These are phyloP conservation scores for Heliconius eleuchia DNA, from an alignment of 1,140 invertebrate genomes.

Conservation along the genomic window DNA sequence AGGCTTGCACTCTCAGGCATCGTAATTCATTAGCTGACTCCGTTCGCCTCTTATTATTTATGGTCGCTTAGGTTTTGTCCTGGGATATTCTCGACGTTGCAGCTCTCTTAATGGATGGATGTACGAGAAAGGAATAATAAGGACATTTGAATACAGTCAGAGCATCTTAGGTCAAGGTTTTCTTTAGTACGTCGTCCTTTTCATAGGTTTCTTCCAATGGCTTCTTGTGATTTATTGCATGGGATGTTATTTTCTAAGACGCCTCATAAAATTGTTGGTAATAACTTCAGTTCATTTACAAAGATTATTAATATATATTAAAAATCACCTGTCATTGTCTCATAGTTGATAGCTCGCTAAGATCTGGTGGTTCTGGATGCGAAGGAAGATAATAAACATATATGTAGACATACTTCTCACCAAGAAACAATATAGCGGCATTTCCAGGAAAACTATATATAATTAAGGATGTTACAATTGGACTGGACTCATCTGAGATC, in stretches of 20 bases:
- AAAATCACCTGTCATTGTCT: neutral
- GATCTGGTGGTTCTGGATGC: neutral
- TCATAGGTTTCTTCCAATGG: constrained; percentile 38
- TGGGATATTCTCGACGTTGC: constrained; percentile 65
- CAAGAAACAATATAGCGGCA: neutral
- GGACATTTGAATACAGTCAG: constrained; percentile 65
- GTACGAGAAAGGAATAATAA: constrained; percentile 63
- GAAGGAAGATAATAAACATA: too few species aligned
- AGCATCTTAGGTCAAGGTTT: constrained; percentile 62
- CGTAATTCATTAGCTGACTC: constrained; percentile 76
- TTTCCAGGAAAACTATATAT: constrained; percentile 26
- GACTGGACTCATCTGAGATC: too few species aligned
- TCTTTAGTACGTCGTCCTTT: constrained; percentile 46
- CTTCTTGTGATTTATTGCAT: constrained; percentile 34
- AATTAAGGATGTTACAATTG: too few species aligned
- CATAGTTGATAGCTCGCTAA: neutral
- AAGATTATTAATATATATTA: neutral
- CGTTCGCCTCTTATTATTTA: constrained; percentile 72
- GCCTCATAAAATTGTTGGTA: constrained; percentile 28
- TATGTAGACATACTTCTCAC: too few species aligned
- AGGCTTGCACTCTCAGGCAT: constrained; percentile 57
- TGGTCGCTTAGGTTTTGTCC: constrained; percentile 68
- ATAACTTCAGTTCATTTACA: constrained; percentile 1
- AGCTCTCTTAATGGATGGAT: constrained; percentile 55
- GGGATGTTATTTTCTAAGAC: constrained; percentile 29